Evolutionary conservation across 2,888 invertebrate species (phyloP), one percentile per base, ranked within the genome.

Genomic region (Carterocephalus palaemon): DNA sequence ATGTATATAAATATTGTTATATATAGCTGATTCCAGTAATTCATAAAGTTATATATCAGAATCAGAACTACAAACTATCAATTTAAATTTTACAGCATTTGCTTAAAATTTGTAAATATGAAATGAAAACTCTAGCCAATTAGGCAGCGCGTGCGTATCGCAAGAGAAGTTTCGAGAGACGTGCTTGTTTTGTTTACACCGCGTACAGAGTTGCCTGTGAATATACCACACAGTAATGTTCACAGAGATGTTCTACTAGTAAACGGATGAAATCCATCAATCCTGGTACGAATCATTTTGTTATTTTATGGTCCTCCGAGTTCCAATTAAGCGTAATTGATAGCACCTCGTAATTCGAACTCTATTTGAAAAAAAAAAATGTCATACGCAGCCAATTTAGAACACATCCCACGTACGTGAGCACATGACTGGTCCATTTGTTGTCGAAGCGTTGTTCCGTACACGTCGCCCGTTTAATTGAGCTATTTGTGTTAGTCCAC

Each of bases 401-500:
- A 69, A 70, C 66, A 75, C 75, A 72, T 74, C 72, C 73, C 64
- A 59, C 65, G 64, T 62, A 62, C 65, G 67, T 59, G 71, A 57
- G 72, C 73, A 70, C 68, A 75, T 72, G 75, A 67, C 59, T 57
- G 60, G 61, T 53, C 64, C 66, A 70, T 70, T 71, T 68, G 67
- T 71, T 60, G 59, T 59, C 62, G 56, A 54, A 51, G 59, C 64
- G 64, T 65, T 67, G 60, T 64, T 59, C 67, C 60, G 62, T 57
- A 60, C 62, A 62, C 64, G 65, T 64, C 65, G 70, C 62, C 63
- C 57, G 70, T 70, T 76, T 79, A 82, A 83, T 82, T 83, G 82
- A 79, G 79, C 80, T 73, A 78, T 83, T 82, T 79, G 79, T 78
- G 78, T 64, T 68, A 68, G 71, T 70, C 70, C 60, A 56, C 62